These are phyloP conservation scores for Mastomys natalensis DNA, from an alignment of 2,113 vertebrate genomes.

Conservation along the genomic window DNA sequence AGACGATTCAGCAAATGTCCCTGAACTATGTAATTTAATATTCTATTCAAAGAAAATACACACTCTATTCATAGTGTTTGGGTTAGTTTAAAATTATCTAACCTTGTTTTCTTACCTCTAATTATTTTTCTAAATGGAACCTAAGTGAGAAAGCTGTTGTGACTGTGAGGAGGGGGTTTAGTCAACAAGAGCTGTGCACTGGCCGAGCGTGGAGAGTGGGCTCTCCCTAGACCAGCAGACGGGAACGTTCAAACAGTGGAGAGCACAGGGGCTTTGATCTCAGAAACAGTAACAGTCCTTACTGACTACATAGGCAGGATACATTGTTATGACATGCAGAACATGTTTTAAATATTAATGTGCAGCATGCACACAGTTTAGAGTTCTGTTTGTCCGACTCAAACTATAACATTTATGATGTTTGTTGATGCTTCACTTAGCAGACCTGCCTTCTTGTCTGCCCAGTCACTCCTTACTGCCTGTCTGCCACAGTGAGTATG, in stretches of 20 bases:
- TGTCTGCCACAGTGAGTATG: neutral
- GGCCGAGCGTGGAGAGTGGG: neutral
- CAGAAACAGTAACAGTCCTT: slow-evolving; percentile 16
- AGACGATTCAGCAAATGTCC: slow-evolving; percentile 54
- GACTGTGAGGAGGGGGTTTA: slow-evolving; percentile 37
- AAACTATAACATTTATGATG: neutral
- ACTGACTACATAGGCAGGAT: neutral
- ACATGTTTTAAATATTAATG: neutral
- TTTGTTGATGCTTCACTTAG: slow-evolving; percentile 29
- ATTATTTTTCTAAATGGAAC: slow-evolving; percentile 50
- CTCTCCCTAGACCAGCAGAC: neutral
- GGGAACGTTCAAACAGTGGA: neutral
- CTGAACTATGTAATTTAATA: slow-evolving; percentile 73
- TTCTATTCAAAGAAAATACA: slow-evolving; percentile 54
- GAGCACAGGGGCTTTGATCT: neutral
- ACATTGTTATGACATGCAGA: slow-evolving; percentile 38
- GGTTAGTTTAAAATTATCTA: slow-evolving; percentile 62
- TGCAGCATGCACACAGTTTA: neutral
- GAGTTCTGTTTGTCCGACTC: neutral
- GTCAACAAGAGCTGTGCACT: neutral
- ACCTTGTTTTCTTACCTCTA: slow-evolving; percentile 57
- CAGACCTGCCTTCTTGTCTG: neutral
- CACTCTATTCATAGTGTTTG: slow-evolving; percentile 58
- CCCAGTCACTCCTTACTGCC: neutral
- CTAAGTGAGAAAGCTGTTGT: slow-evolving; percentile 41